Conservation (phyloP, 2,888 invertebrate genomes). For the Emmelina monodactyla region DNA sequence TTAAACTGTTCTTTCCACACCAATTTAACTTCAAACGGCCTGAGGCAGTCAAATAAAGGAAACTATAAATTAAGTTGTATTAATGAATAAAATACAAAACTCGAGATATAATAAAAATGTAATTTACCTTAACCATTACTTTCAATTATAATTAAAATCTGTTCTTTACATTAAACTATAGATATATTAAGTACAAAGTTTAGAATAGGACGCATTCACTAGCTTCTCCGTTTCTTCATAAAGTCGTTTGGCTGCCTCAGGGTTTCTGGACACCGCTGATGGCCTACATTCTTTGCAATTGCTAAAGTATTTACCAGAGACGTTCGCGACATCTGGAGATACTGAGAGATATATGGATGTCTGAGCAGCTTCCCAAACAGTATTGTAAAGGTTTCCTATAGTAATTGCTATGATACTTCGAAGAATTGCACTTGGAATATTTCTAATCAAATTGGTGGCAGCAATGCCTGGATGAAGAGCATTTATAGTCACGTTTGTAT, state of each 20-base stretch:
- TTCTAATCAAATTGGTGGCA: conserved; percentile 70
- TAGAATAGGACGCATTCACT: too few relatives aligned
- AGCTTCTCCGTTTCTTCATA: conserved; percentile 72
- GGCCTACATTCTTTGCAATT: conserved; percentile 59
- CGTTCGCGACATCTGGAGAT: conserved; percentile 62
- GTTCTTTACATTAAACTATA: too few relatives aligned
- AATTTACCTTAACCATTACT: too few relatives aligned
- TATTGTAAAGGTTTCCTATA: conserved; percentile 58
- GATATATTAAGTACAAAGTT: too few relatives aligned
- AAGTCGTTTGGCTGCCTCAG: conserved; percentile 61
- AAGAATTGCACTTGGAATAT: conserved; percentile 55
- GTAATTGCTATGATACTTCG: conserved; percentile 27
- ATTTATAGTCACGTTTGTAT: conserved; percentile 72
- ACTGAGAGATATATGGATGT: conserved; percentile 67
- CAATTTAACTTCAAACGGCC: too few relatives aligned
- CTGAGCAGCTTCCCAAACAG: conserved; percentile 71
- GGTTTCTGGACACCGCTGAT: conserved; percentile 61
- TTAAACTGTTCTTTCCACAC: too few relatives aligned
- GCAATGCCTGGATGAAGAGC: conserved; percentile 76
- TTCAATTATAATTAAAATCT: too few relatives aligned
- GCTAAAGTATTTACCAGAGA: conserved; percentile 72
- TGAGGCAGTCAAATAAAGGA: too few relatives aligned
- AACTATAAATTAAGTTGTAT: too few relatives aligned
- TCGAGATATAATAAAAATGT: too few relatives aligned
- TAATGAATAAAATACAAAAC: too few relatives aligned